Evolutionary conservation across 2,797 vertebrate genomes (phyloP), one percentile per base, ranked within the genome.

Genomic region (Eulemur rubriventer): DNA sequence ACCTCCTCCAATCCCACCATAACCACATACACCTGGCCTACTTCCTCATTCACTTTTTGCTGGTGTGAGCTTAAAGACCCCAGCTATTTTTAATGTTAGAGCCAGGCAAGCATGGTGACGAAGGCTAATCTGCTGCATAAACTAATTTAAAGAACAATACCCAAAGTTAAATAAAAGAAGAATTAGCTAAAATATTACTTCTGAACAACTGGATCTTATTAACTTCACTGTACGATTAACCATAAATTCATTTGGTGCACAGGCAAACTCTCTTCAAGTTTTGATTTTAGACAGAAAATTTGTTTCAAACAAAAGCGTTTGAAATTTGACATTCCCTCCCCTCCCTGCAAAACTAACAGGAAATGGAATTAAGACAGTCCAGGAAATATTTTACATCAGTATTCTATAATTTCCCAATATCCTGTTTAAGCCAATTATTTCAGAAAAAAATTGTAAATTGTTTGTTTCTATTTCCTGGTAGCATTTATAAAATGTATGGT

Each of bases 361-460:
- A 91, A 95, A 72, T 82, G 7, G 43, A 96, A 96, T 92, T 43
- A 88, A 84, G 84, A 95, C 12, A 73, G 35, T 94, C 9, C 41
- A 46, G 50, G 55, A 52, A 89, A 86, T 48, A 82, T 67, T 50
- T 96, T 89, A 92, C 24, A 89, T 65, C 18, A 81, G 67, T 65
- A 65, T 92, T 95, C 95, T 78, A 33, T 69, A 84, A 96, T 88
- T 92, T 93, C 46, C 55, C 88, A 96, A 88, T 88, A 93, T 43
- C 43, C 16, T 83, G 14, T 92, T 86, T 69, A 91, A 94, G 80
- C 26, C 30, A 95, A 73, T 84, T 89, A 94, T 69, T 81, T 96
- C 81, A 90, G 70, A 78, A 50, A 50, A 91, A 81, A 48, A 6
- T 0, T 78, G 10, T 90, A 84, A 85, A 89, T 18, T 67, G 12